Base-by-base conservation (phyloP, 2,113 vertebrate genomes). In the Atractosteus spatula region DNA sequence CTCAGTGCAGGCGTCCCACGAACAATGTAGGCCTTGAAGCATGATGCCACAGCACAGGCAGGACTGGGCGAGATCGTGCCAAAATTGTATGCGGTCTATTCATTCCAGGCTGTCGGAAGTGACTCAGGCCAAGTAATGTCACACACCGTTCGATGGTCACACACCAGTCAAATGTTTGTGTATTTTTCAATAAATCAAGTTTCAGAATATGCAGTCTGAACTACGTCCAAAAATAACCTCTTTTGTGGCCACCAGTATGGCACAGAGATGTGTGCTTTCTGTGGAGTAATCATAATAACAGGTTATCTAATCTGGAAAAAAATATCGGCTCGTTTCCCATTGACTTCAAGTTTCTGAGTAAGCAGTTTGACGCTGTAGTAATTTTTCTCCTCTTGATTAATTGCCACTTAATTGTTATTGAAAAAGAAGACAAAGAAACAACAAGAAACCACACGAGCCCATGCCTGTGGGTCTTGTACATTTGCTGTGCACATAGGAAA, bases 81-180 rank as follows among this genome's bases (percentile, higher is more conserved):
- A 69, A 59, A 41, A 42, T 42, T 56, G n/a, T 69, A 17, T 59
- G 41, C 68, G 43, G 41, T 56, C 55, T 41, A 59, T 69, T 69
- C 68, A 69, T 69, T 59, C 12, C 55, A 57, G 68, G 17, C 41
- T 55, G 54, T n/a, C 29, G 55, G 54, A 69, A 55, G 55, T 12
- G 42, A 59, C 3, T 7, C 12, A 14, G 54, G 29, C 41, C 10
- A 66, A 59, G 68, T 14, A 2, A 59, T 41, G 55, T n/a, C 55
- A 43, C 41, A 54, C 55, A 59, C 41, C 41, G 42, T 66, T 66
- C 66, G n/a, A 68, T 3, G 7, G 16, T 51, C 66, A 55, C 66
- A 55, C 29, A 44, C 14, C 57, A 13, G 55, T 55, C 41, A 69
- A 69, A 11, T 5, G 2, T 57, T 59, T 41, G 55, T 59, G 55